Percentiles rank a stretch among this genome's conserved stretches.
Evolutionary conservation across 1,140 invertebrate genomes (phyloP).

Genomic region (Pseudomyrmex dendroicus): DNA sequence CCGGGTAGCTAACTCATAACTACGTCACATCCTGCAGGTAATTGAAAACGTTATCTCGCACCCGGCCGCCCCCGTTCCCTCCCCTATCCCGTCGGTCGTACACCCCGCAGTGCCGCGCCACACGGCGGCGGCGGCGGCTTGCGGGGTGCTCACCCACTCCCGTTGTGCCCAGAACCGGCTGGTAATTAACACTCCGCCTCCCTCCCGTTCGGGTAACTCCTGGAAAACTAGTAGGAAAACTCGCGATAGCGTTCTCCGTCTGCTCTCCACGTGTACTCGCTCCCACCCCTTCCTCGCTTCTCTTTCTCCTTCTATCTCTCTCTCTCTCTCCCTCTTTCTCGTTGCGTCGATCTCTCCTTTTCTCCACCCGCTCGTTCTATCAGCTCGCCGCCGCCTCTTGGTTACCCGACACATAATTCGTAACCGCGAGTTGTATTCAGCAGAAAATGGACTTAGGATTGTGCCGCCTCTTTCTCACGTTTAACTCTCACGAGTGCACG

Average conservation of each 20-base stretch:
- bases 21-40: conserved; percentile 85
- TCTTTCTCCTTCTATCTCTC: conserved; percentile 51
- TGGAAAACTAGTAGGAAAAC: conserved; percentile 81
- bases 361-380: conserved; percentile 55
- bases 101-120: conserved; percentile 31
- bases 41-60: conserved; percentile 85
- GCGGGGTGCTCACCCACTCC: conserved; percentile 39
- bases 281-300: conserved; percentile 33
- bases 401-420: conserved; percentile 70
- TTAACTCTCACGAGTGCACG: conserved; percentile 50
- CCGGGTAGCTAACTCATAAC: conserved; percentile 84
- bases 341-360: conserved; percentile 34
- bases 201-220: conserved; percentile 75
- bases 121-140: conserved; percentile 23
- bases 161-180: conserved; percentile 68
- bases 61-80: conserved; percentile 65
- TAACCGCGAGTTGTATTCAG: conserved; percentile 76
- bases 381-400: conserved; percentile 38
- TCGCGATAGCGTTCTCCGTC: conserved; percentile 75
- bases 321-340: conserved; percentile 39
- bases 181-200: conserved; percentile 82
- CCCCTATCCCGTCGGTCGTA: conserved; percentile 38
- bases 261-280: conserved; percentile 54
- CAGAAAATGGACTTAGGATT: conserved; percentile 73
- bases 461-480: conserved; percentile 44